Percentiles rank a stretch among this genome's conserved stretches.
Conservation (phyloP, 2,797 vertebrate genomes). For the Lepidocolaptes lacrymiger region DNA sequence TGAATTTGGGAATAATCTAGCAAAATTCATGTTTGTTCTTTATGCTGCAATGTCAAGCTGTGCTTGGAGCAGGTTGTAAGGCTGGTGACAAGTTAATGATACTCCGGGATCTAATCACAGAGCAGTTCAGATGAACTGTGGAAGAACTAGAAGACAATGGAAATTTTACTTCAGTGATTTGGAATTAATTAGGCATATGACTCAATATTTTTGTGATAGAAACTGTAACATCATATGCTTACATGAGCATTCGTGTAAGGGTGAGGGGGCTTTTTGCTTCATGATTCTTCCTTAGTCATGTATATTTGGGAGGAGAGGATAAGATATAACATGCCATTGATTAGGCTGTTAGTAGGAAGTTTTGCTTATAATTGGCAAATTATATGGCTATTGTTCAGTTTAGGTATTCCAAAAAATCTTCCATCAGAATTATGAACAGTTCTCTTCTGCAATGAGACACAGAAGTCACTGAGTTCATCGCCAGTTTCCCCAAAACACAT, state of each 20-base stretch:
- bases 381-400: neutral
- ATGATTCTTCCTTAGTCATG: neutral
- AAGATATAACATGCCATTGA: neutral
- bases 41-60: neutral
- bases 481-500: rapidly evolving
- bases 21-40: neutral
- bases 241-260: neutral
- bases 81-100: neutral
- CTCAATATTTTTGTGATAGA: neutral
- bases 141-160: neutral
- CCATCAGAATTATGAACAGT: neutral
- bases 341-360: neutral
- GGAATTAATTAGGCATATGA: neutral
- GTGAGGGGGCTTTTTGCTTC: neutral
- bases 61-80: neutral
- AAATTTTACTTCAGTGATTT: neutral
- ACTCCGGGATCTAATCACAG: neutral
- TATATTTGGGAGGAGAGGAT: neutral
- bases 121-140: neutral
- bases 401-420: neutral
- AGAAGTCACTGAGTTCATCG: rapidly evolving
- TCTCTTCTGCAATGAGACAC: neutral
- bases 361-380: neutral
- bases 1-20: neutral
- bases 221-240: neutral